A percentile compares a stretch with the other conserved stretches of the same genome.
Conservation (phyloP, 2,888 invertebrate genomes). For the Beris morrisii region DNA sequence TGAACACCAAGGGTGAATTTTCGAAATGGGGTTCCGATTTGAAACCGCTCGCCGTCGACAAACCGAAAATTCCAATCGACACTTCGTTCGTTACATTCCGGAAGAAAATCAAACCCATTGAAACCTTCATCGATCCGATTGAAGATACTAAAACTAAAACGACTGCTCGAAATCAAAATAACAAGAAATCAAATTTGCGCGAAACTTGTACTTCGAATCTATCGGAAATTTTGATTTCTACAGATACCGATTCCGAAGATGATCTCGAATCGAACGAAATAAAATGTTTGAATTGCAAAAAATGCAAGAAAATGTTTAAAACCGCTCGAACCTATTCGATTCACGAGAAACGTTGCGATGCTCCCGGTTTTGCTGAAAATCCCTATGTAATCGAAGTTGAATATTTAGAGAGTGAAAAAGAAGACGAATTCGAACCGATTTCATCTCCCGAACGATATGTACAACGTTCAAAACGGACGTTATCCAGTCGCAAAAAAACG, state of each 20-base stretch:
- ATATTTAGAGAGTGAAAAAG: conserved; percentile 21
- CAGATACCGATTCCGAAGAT: conserved; percentile 21
- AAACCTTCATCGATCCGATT: background rate
- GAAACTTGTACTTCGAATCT: background rate
- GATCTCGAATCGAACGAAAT: background rate
- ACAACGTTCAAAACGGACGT: background rate
- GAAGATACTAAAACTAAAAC: background rate
- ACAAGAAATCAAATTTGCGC: background rate
- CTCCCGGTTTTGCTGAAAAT: background rate
- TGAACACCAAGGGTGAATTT: conserved; percentile 17
- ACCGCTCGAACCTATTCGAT: conserved; percentile 8
- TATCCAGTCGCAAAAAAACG: no score
- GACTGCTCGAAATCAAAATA: background rate
- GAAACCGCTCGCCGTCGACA: background rate
- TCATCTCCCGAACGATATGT: background rate
- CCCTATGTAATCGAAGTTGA: conserved; percentile 11
- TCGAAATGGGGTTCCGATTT: background rate
- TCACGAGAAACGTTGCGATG: conserved; percentile 22
- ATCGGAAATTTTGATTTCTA: conserved; percentile 1
- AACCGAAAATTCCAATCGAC: background rate
- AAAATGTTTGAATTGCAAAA: conserved; percentile 11
- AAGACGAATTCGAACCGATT: conserved; percentile 7
- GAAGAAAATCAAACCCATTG: conserved; percentile 1
- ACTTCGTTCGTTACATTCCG: conserved; percentile 13
- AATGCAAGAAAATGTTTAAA: conserved; percentile 28